Evolutionary conservation across 2,113 vertebrate genomes (phyloP), one percentile per base, ranked within the genome.

Genomic region (Alethe castanea): DNA sequence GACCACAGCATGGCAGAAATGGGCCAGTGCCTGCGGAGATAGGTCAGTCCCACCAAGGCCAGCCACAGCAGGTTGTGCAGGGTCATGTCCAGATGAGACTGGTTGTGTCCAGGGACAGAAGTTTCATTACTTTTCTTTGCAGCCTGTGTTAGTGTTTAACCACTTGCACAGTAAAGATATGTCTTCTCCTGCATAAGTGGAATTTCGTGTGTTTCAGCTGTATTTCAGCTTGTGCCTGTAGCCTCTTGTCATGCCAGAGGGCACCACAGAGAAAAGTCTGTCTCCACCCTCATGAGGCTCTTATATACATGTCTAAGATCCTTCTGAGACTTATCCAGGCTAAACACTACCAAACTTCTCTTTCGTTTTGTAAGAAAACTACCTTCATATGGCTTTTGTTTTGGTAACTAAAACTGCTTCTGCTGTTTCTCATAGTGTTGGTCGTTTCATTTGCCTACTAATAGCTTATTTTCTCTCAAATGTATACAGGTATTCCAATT

Each of bases 401-500:
- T 18, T 44, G 1, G 2, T 9, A 57, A 25, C 42, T 59, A 67
- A 71, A 40, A 14, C 12, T 71, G 14, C 31, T 94, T 87, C 47
- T 54, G 8, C 11, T 81, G 20, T 62, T 92, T 79, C 33, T 74
- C 42, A 74, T 66, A 16, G 1, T 50, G 19, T 35, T 57, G n/a
- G 24, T 73, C 14, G 3, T 71, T 95, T 90, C 17, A 71, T 94
- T 95, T 91, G n/a, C 47, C 29, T 67, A 11, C 47, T 89, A 85
- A 62, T 59, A 74, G 57, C 35, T 74, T 64, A 59, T 84, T 84
- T 81, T 42, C 7, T 54, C 20, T 70, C 7, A 16, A 73, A 77
- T 70, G 38, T 92, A 81, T 74, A 40, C 57, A 93, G 38, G 54
- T 90, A 94, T 85, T 78, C 18, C 11, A 81, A 67, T 76, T 76